phyloP scores from a whole-genome alignment of 1,140 invertebrate genomes.

The Paracyclopina nana region DNA sequence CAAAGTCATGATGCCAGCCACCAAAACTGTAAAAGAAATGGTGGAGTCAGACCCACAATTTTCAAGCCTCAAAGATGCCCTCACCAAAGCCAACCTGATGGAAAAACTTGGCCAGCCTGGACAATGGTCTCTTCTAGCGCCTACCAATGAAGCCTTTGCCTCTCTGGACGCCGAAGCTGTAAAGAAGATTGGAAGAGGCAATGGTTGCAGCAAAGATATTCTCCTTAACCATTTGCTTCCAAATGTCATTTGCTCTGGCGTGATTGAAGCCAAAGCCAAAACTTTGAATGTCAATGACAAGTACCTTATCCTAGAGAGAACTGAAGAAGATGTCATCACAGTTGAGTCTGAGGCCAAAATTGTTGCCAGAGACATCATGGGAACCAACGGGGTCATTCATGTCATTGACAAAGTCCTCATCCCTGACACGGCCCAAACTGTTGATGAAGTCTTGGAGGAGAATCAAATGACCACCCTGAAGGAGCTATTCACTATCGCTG shows the following conservation, averaged over 20 bases:
- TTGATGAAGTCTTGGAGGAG: slow-evolving; percentile 24
- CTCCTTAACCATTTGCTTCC: slow-evolving; percentile 41
- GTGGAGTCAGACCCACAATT: slow-evolving; percentile 30
- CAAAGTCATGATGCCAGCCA: slow-evolving; percentile 29
- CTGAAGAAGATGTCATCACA: slow-evolving; percentile 30
- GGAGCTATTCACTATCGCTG: slow-evolving; percentile 26
- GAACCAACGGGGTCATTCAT: slow-evolving; percentile 36
- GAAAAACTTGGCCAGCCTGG: slow-evolving; percentile 25
- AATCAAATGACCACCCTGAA: slow-evolving; percentile 28
- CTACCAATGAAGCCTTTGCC: slow-evolving; percentile 30
- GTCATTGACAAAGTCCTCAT: slow-evolving; percentile 33
- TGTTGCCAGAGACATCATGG: slow-evolving; percentile 30
- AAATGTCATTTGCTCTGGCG: slow-evolving; percentile 40
- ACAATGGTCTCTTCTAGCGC: slow-evolving; percentile 33
- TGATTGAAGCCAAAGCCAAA: slow-evolving; percentile 33
- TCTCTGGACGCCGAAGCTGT: slow-evolving; percentile 25
- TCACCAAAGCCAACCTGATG: slow-evolving; percentile 25
- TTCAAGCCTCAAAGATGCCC: slow-evolving; percentile 29
- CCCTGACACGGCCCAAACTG: slow-evolving; percentile 28
- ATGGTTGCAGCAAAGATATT: slow-evolving; percentile 26
- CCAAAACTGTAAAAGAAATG: slow-evolving; percentile 28
- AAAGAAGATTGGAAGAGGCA: slow-evolving; percentile 24
- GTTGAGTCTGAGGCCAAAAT: slow-evolving; percentile 29
- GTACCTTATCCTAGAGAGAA: slow-evolving; percentile 32
- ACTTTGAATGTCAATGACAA: slow-evolving; percentile 34